Evolutionary conservation across 2,888 invertebrate species (phyloP), one percentile per base, ranked within the genome.

Genomic region (Podabrus alpinus): DNA sequence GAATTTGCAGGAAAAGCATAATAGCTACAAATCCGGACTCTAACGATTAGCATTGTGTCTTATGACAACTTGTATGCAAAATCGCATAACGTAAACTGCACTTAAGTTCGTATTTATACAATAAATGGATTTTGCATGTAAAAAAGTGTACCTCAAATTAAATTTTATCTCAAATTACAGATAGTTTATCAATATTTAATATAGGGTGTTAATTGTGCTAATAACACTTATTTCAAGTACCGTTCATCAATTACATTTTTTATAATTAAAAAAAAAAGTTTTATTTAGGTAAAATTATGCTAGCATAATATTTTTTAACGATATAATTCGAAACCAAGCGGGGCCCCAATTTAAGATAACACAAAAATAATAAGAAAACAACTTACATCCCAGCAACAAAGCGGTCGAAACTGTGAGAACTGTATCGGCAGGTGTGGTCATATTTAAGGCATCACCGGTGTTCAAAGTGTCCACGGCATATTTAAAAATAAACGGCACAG

Each of bases 401-500:
- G 95, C 93, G 67, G 94, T 92, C 3, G 94, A 93, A 7, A 94
- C 89, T 1, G 97, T 94, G 1, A 94, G 88, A 67, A 96, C 89
- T 1, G 97, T 94, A 83, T 94, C 93, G 0, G 95, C 93, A n/a
- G 94, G 93, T 4, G 93, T 92, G 21, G 92, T 92, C 90, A 96
- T 91, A 73, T 92, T 93, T 13, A 97, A 86, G 2, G 90, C 85
- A 45, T 90, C 84, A 9, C 90, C 87, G 7, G 89, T 88, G 85
- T 97, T 97, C 77, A 98, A 91, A 80, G 92, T 92, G 86, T 99
- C 99, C 74, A 99, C 92, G 0, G 95, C 94, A 85, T 95, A 94
- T 87, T 99, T 98, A 88, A 99, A 98, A 73, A 98, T 88, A 88
- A 99, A 98, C 11, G 99, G 99, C 19, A 99, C 98, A 67, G 92